Evolutionary conservation across 1,140 invertebrate species (phyloP).

Genomic region (Manduca sexta): DNA sequence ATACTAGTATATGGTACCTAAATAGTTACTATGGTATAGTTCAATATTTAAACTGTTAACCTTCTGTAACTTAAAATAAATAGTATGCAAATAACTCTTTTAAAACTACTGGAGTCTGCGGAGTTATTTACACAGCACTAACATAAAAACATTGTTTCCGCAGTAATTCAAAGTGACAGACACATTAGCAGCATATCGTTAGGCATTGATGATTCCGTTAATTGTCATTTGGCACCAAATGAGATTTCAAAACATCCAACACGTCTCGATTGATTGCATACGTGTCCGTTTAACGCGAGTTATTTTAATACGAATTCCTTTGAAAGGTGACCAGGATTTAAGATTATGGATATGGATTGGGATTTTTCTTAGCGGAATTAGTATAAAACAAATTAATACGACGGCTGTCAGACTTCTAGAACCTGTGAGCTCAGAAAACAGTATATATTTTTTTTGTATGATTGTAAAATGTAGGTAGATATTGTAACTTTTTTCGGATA

Average conservation of each 20-base stretch:
- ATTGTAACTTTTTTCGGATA: too few species aligned
- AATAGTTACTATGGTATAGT: neutral
- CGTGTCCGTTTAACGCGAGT: constrained; percentile 9
- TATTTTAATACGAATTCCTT: constrained; percentile 48
- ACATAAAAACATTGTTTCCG: neutral
- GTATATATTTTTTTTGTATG: too few species aligned
- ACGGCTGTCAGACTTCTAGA: too few species aligned
- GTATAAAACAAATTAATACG: too few species aligned
- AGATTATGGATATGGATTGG: too few species aligned
- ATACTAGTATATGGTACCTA: too few species aligned
- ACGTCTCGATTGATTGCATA: constrained; percentile 28
- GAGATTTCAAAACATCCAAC: constrained; percentile 32
- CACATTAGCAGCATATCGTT: constrained; percentile 25
- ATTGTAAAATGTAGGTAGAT: too few species aligned
- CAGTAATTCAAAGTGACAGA: neutral
- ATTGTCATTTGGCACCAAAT: constrained; percentile 61
- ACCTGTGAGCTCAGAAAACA: too few species aligned
- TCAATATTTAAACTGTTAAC: constrained; percentile 5
- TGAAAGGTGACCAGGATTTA: too few species aligned
- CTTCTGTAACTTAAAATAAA: constrained; percentile 5
- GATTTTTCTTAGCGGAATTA: too few species aligned
- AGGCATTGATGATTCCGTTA: constrained; percentile 57
- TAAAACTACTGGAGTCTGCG: neutral
- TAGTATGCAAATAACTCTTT: neutral
- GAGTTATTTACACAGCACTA: neutral